A percentile compares a stretch with the other conserved stretches of the same genome.
These are phyloP conservation scores for Coturnix japonica DNA, from an alignment of 2,113 vertebrate genomes.

Conservation along the genomic window DNA sequence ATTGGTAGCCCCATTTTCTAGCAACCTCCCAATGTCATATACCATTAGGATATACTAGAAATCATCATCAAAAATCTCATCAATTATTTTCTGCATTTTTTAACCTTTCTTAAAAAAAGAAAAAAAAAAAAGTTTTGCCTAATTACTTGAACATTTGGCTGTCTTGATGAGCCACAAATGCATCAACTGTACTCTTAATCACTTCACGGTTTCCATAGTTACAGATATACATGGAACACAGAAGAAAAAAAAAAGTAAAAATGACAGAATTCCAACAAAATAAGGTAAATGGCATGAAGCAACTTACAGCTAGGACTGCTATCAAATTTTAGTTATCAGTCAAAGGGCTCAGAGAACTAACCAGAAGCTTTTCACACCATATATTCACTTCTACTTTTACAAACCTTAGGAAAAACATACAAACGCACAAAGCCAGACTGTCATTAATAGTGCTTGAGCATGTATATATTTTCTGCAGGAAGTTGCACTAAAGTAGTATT, in stretches of 20 bases:
- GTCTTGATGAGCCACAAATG: neutral
- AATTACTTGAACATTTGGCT: neutral
- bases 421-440: neutral
- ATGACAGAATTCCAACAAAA: neutral
- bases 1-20: neutral
- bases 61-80: neutral
- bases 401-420: neutral
- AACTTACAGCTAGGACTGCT: neutral
- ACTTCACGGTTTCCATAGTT: neutral
- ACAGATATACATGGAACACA: neutral
- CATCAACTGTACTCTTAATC: neutral
- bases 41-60: neutral
- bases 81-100: neutral
- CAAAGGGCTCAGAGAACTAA: neutral
- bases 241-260: neutral
- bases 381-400: neutral
- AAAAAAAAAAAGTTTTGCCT: neutral
- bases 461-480: neutral
- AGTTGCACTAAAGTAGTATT: neutral
- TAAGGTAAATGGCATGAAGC: neutral
- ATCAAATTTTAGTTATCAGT: neutral
- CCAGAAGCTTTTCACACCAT: neutral
- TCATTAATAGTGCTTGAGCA: neutral
- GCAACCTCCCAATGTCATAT: neutral
- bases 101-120: neutral